Percentiles rank a stretch among this genome's conserved stretches.
phyloP scores from a whole-genome alignment of 2,113 vertebrate species.

The Athene noctua region DNA sequence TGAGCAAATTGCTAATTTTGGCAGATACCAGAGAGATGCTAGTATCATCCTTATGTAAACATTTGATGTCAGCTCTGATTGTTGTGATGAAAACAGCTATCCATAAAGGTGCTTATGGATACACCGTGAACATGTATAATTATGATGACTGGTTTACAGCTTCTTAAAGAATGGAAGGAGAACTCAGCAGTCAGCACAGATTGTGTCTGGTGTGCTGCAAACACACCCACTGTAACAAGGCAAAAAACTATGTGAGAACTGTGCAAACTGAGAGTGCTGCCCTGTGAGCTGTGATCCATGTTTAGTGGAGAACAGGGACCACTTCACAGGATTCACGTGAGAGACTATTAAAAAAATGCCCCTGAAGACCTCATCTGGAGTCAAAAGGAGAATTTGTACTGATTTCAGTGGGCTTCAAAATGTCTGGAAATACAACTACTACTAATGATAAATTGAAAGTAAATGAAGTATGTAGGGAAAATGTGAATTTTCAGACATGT shows the following conservation, averaged over 20 bases:
- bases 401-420: neutral
- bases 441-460: neutral
- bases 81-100: constrained; percentile 41
- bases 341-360: neutral
- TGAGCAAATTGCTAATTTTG: constrained; percentile 63
- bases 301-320: neutral
- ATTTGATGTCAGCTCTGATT: constrained; percentile 43
- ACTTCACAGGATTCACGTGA: neutral
- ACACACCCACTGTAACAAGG: neutral
- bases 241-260: fast-evolving
- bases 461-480: neutral
- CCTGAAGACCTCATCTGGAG: neutral
- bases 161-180: neutral
- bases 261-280: neutral
- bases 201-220: neutral
- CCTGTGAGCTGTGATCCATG: neutral
- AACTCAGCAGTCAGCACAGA: neutral
- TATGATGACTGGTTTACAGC: neutral
- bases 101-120: neutral
- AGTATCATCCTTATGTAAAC: constrained; percentile 32
- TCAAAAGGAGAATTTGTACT: neutral
- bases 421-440: neutral
- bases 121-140: neutral
- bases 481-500: neutral
- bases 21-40: constrained; percentile 51